Evolutionary conservation across 2,113 vertebrate genomes (phyloP).

Genomic region (Nettapus auritus): DNA sequence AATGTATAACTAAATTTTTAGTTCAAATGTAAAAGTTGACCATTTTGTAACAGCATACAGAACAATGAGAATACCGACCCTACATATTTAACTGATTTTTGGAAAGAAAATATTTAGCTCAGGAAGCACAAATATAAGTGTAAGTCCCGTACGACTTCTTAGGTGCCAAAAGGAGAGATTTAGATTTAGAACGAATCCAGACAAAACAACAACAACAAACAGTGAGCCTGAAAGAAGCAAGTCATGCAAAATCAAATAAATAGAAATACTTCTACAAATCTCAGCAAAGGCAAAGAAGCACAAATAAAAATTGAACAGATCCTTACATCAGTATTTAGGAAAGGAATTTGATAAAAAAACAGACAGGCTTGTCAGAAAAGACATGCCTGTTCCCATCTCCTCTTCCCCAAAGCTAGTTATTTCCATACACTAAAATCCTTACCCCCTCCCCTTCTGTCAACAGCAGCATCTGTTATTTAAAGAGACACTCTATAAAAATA

Average conservation of each 20-base stretch:
- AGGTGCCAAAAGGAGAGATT: not conserved
- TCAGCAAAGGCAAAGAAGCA: not conserved
- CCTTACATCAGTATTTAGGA: not conserved
- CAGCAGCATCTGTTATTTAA: slow-evolving; percentile 18
- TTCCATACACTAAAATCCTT: slow-evolving; percentile 45
- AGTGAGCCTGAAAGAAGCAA: not conserved
- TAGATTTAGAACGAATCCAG: not conserved
- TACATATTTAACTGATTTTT: not conserved
- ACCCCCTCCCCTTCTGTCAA: slow-evolving; percentile 51
- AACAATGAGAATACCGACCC: not conserved
- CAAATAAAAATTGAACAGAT: slow-evolving; percentile 8
- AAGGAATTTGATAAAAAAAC: slow-evolving; percentile 13
- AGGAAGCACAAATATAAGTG: not conserved
- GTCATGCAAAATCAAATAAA: not conserved
- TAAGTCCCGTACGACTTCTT: not conserved
- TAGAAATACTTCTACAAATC: not conserved
- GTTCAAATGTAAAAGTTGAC: not conserved
- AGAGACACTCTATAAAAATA: not conserved
- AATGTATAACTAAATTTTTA: not conserved
- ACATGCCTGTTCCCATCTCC: slow-evolving; percentile 62
- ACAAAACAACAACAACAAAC: not conserved
- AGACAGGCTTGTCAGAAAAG: slow-evolving; percentile 36
- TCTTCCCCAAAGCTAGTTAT: slow-evolving; percentile 64
- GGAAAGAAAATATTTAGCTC: not conserved
- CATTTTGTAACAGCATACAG: not conserved